Evolutionary conservation across 2,888 invertebrate genomes (phyloP), one percentile per base, ranked within the genome.

Genomic region (Drosophila diplacantha): DNA sequence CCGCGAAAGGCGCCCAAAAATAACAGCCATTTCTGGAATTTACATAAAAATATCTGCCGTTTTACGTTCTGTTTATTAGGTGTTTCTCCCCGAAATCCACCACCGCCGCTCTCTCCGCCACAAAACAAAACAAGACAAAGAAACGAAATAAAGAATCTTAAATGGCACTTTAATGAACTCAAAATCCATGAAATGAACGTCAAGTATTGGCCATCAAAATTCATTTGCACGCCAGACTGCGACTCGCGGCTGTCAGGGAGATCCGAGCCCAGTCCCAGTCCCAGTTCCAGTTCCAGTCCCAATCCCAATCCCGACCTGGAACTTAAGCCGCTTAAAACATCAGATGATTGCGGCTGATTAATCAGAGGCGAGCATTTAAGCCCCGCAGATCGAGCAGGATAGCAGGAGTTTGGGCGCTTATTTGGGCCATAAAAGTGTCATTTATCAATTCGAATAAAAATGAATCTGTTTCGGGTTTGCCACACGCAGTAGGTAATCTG

Each of bases 271-370:
- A 44, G 44, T 18, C 39, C 37, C 31, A 64, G 37, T 29, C 11
- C 29, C 29, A 29, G 11, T 29, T 29, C 35, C 49, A 44, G 41
- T 49, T 34, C 35, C 12, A 34, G 51, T 24, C 44, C 26, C 32
- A 44, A 46, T 46, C 32, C 46, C 49, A 39, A 38, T 16, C 46
- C 37, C 47, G 31, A 29, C 54, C 46, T 54, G 47, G 46, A 38
- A 57, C 57, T 84, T 81, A 81, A 81, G 80, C 84, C 70, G 84
- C 80, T 81, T 81, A 81, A 81, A 81, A 81, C 80, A 81, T 81
- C 84, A 82, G 83, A 69, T 79, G 83, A 81, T 82, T 81, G 84
- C 74, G 80, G 80, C 81, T 81, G 84, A 81, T 81, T 81, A 81
- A 81, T 81, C 80, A 81, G 80, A 80, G 83, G 83, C 74, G 69